Evolutionary conservation across 2,888 invertebrate species (phyloP), one percentile per base, ranked within the genome.

Genomic region (Eremobia ochroleuca): DNA sequence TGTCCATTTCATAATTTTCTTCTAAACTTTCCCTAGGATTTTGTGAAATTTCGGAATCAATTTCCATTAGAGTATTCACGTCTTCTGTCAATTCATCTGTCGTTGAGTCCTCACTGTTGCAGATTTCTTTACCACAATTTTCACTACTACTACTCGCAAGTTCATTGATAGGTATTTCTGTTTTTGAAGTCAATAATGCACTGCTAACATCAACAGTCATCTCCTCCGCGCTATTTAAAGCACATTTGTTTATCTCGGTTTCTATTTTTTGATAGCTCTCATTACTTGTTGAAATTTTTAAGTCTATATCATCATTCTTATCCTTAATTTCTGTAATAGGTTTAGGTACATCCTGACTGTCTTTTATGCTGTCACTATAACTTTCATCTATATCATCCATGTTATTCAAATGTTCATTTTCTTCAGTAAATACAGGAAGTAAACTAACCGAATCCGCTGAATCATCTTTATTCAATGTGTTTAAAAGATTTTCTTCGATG

Each of bases 391-490:
- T 64, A 59, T 73, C 77, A 61, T 66, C 62, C 0, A 58, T 21
- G n/a, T 70, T 55, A 40, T 18, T 31, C 13, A 68, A 64, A 55
- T 52, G 73, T 40, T 75, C 78, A 64, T 67, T 78, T 62, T 59
- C 55, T 69, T 75, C 73, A 31, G 66, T 70, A 49, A 73, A 76
- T 43, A 70, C 64, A 13, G 74, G 74, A 62, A 77, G 72, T 69
- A 73, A 73, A 31, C 83, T 79, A 43, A 61, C 58, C 2, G 72
- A 68, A 70, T 80, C 81, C 9, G 65, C 72, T 31, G 77, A 71
- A 62, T 69, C 68, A 13, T 75, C 69, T 64, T 77, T 61, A 73
- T 46, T 71, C 55, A 73, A 59, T n/a, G 13, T 72, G 28, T 75
- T 73, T 73, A 74, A 65, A 43, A 40, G 15, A 55, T 67, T 75